Evolutionary conservation across 2,888 invertebrate species (phyloP).

Genomic region (Chrysomela aeneicollis): DNA sequence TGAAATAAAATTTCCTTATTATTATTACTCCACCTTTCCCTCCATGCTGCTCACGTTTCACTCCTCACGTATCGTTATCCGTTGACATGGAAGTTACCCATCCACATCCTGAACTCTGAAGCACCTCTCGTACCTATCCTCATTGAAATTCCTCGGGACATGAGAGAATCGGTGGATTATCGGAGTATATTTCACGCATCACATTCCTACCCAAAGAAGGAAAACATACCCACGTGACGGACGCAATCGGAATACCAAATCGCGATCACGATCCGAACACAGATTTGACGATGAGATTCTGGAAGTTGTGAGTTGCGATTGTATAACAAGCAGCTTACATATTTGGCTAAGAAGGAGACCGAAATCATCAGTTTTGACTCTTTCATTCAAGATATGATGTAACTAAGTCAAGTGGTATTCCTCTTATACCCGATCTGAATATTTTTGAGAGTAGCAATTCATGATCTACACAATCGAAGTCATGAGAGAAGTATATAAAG

Average conservation of each 20-base stretch:
- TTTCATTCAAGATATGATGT: too few species aligned
- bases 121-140: not conserved
- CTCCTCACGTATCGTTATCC: not conserved
- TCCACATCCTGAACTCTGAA: not conserved
- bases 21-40: not conserved
- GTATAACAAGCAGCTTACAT: not conserved
- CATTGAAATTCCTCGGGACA: constrained; percentile 17
- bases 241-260: constrained; percentile 44
- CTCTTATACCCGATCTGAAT: too few species aligned
- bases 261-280: constrained; percentile 42
- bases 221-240: constrained; percentile 38
- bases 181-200: constrained; percentile 18
- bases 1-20: too few species aligned
- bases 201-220: constrained; percentile 20
- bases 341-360: too few species aligned
- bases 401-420: too few species aligned
- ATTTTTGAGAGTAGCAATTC: too few species aligned
- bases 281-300: not conserved
- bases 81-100: not conserved
- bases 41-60: not conserved
- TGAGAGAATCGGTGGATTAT: constrained; percentile 18
- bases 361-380: too few species aligned
- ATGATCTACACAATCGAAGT: too few species aligned
- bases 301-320: not conserved
- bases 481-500: too few species aligned